Evolutionary conservation across 2,888 invertebrate genomes (phyloP), one percentile per base, ranked within the genome.

Genomic region (Villa cingulata): DNA sequence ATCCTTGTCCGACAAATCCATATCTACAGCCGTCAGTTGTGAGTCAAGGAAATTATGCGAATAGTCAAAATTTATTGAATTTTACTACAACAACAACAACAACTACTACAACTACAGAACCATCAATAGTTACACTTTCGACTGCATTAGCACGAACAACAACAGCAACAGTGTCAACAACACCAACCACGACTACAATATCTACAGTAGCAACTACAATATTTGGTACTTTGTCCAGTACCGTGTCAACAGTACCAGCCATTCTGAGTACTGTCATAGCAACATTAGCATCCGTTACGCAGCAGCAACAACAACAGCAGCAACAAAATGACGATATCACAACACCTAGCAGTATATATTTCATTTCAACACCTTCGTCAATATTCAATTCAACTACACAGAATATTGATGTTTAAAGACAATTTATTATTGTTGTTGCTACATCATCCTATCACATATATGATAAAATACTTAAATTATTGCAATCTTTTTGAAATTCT

Each of bases 1-100:
- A 71, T 42, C 73, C 73, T 1, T 78, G 78, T 56, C 63, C 63
- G 17, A 57, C 59, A 44, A 64, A 63, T 54, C 66, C 67, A 1
- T 68, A 63, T 41, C 51, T 61, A 37, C 58, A 60, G 18, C 56
- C 57, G 17, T 53, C 58, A 4, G 56, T 63, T 29, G 44, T 48
- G 41, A 48, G 48, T 23, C 46, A 51, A 37, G 16, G 12, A 16
- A 47, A 45, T n/a, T 29, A n/a, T 17, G 29, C 17, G 23, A 38
- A 39, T 42, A 44, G 20, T 2, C 45, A 45, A 36, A 46, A 44
- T 19, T 23, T 36, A 12, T 49, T 56, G 58, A 57, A 64, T 60
- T 43, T 47, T 48, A 45, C 55, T 50, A 42, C 53, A 46, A 17
- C 41, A 48, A 12, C 57, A 53, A 49, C 60, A 60, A 18, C 42